Percentiles rank a stretch among this genome's conserved stretches.
These are phyloP conservation scores for Cynopterus sphinx DNA, from an alignment of 2,797 vertebrate species.

Conservation along the genomic window DNA sequence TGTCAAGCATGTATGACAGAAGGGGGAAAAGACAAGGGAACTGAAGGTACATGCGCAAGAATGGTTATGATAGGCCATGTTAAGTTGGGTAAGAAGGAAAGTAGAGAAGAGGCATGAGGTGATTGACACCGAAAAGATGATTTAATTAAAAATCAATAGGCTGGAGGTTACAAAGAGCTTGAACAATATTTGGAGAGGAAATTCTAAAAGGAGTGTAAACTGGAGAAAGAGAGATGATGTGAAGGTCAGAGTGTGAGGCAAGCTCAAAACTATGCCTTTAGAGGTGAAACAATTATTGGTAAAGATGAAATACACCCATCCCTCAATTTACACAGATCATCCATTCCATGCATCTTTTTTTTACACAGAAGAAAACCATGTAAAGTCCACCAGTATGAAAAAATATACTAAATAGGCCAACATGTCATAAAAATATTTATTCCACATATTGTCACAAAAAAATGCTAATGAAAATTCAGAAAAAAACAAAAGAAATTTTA, in stretches of 20 bases:
- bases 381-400: too few species aligned
- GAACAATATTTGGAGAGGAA: not conserved
- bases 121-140: not conserved
- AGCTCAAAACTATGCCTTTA: conserved; percentile 37
- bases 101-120: not conserved
- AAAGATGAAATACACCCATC: not conserved
- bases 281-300: not conserved
- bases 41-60: not conserved
- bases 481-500: too few species aligned
- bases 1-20: not conserved
- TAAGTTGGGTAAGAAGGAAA: not conserved
- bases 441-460: too few species aligned
- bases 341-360: too few species aligned
- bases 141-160: not conserved
- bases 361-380: too few species aligned
- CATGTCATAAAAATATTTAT: too few species aligned
- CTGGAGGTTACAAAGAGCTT: not conserved
- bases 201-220: not conserved
- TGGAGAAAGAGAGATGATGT: not conserved
- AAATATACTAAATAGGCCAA: too few species aligned
- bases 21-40: not conserved
- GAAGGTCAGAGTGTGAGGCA: not conserved
- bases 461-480: too few species aligned
- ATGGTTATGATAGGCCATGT: not conserved
- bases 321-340: too few species aligned